These are phyloP conservation scores for Agrilus cyanescens DNA, from an alignment of 2,888 invertebrate species.

Conservation along the genomic window DNA sequence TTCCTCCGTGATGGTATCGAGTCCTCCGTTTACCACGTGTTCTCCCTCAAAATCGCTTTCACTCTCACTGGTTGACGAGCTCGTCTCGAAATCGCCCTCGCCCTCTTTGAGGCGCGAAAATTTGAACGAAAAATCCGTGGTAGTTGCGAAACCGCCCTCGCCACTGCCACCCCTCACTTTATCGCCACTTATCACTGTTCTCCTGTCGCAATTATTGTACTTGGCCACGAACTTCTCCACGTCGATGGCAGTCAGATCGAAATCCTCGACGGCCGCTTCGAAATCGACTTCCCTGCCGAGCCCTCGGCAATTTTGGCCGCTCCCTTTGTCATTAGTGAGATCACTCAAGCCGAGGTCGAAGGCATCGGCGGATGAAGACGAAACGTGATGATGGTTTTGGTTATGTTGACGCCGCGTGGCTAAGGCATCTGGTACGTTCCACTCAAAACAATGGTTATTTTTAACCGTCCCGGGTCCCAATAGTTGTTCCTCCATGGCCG, in stretches of 20 bases:
- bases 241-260: slow-evolving; percentile 31
- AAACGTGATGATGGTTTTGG: too few species aligned
- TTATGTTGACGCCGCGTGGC: too few species aligned
- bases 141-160: slow-evolving; percentile 17
- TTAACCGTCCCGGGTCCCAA: too few species aligned
- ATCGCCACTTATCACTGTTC: slow-evolving; percentile 10
- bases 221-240: slow-evolving; percentile 27
- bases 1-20: slow-evolving; percentile 35
- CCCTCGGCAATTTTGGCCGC: slow-evolving; percentile 8
- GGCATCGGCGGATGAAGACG: too few species aligned
- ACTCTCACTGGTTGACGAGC: slow-evolving; percentile 17
- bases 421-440: too few species aligned
- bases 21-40: slow-evolving; percentile 27
- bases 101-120: slow-evolving; percentile 16
- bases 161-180: slow-evolving; percentile 29
- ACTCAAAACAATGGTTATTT: too few species aligned
- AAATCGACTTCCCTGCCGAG: slow-evolving; percentile 20
- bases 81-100: slow-evolving; percentile 12
- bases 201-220: slow-evolving; percentile 19
- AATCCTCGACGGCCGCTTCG: slow-evolving; percentile 31
- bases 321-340: background rate
- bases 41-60: slow-evolving; percentile 26
- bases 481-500: too few species aligned
- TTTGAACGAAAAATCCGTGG: slow-evolving; percentile 14
- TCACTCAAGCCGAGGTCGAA: too few species aligned